Evolutionary conservation across 2,888 invertebrate species (phyloP), one percentile per base, ranked within the genome.

Genomic region (Watsonalla binaria): DNA sequence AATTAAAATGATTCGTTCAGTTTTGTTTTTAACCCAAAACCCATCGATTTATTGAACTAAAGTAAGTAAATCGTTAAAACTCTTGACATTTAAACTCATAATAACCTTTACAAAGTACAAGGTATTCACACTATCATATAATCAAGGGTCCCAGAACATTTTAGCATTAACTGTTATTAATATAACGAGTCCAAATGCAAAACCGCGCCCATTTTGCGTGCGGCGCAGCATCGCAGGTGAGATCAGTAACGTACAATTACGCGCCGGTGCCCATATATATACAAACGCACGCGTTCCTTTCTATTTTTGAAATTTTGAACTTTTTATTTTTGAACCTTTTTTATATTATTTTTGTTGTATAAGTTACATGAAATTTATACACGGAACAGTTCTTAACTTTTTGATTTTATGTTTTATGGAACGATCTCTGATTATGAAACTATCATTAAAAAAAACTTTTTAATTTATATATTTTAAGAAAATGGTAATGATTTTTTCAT

Each of bases 221-320:
- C 24, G 24, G 24, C 24, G 24, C 76, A 74, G 66, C 66, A 59
- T 63, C 64, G 80, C 78, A 78, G 82, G 75, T 80, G 81, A 78
- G 58, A 56, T 45, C 59, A 56, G 61, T 56, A 72, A 66, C 72
- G 65, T 72, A 64, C 76, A 76, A 78, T 75, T 77, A 79, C 70
- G 59, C 66, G 59, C 66, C 59, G 15, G 49, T 37, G 37, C 34
- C 57, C 60, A 63, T 60, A 51, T 57, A n/a, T n/a, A n/a, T n/a
- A 54, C 54, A 57, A 67, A 66, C 66, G 78, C 80, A 79, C 76
- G 82, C 75, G 78, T 72, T 59, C 63, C 55, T 58, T 74, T 82
- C 83, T 82, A 81, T 80, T 77, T 78, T 76, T 72, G 74, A 77
- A 78, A 64, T 72, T 60, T 75, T 70, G 60, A 73, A 73, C 71